These are phyloP conservation scores for Ciconia stormi DNA, from an alignment of 2,113 vertebrate genomes.

Conservation along the genomic window DNA sequence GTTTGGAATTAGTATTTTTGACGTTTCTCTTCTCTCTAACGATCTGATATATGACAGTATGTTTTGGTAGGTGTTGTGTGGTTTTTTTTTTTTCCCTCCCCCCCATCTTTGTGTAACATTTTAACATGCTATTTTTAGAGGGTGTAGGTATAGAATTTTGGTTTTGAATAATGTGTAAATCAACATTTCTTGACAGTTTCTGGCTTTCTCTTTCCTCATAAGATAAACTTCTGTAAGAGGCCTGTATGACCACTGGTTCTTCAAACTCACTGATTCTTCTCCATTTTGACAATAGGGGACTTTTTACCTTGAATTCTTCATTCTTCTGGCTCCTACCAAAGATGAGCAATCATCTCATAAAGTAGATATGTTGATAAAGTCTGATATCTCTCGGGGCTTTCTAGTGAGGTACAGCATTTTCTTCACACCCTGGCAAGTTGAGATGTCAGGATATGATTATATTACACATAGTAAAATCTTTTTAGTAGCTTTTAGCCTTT, in stretches of 20 bases:
- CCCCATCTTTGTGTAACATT: background rate
- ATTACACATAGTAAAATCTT: background rate
- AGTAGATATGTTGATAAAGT: background rate
- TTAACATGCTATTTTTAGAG: background rate
- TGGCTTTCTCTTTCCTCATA: background rate
- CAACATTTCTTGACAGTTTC: background rate
- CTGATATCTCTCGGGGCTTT: background rate
- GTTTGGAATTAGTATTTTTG: background rate
- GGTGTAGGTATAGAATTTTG: background rate
- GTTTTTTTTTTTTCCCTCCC: background rate
- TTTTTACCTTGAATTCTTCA: background rate
- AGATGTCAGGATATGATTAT: background rate
- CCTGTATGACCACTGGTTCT: background rate
- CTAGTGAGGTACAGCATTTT: background rate
- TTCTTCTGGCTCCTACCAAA: background rate
- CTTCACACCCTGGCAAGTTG: background rate
- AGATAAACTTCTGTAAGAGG: background rate
- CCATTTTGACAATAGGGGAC: background rate
- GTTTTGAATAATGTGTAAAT: background rate
- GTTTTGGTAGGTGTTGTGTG: background rate
- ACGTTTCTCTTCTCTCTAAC: background rate
- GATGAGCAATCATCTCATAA: background rate
- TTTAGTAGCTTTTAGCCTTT: background rate
- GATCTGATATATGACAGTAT: background rate
- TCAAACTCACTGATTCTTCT: background rate